These are phyloP conservation scores for Limosa lapponica DNA, from an alignment of 2,797 vertebrate genomes.

Conservation along the genomic window DNA sequence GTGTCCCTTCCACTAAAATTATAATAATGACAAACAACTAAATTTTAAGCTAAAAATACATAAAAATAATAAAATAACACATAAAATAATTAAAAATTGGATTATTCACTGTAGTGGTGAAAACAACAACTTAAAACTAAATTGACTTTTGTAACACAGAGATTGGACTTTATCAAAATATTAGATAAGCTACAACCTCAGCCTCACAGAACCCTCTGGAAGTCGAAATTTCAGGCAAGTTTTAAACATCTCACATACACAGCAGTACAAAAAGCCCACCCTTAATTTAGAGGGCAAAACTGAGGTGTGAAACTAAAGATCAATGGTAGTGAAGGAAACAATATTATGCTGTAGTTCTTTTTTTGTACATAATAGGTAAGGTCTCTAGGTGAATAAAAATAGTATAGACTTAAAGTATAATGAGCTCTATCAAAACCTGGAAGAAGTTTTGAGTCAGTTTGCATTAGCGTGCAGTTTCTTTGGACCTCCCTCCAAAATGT, in stretches of 20 bases:
- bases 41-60: background rate
- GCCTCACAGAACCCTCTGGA: background rate
- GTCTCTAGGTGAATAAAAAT: background rate
- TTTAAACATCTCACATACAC: constrained; percentile 3
- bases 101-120: constrained; percentile 1
- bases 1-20: constrained; percentile 59
- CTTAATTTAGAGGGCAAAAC: constrained; percentile 22
- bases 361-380: background rate
- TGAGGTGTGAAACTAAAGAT: constrained; percentile 23
- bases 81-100: constrained; percentile 46
- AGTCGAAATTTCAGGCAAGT: constrained; percentile 23
- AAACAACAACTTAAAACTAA: constrained; percentile 19
- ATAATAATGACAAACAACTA: constrained; percentile 50
- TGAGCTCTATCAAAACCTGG: background rate
- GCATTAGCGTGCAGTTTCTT: background rate
- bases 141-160: background rate
- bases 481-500: background rate
- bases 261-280: background rate
- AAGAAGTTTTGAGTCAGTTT: background rate
- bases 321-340: background rate
- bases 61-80: constrained; percentile 3
- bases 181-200: constrained; percentile 3
- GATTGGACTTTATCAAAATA: background rate
- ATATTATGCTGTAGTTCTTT: background rate
- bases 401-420: background rate